phyloP scores from a whole-genome alignment of 2,797 vertebrate species.

The Brachyalestes nurse region DNA sequence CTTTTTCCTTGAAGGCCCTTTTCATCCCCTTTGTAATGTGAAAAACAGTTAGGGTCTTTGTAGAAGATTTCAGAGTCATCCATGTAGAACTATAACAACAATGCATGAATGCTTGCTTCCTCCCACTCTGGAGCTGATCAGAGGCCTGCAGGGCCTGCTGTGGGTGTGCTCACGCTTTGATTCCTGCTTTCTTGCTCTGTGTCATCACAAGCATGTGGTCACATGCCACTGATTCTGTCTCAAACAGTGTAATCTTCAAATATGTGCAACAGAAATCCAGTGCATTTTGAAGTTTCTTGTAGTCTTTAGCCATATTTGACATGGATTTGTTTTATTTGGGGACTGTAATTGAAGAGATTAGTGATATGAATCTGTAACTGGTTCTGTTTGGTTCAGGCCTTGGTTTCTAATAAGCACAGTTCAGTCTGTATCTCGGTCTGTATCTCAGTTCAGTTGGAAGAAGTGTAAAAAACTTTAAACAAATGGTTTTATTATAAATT shows the following conservation, averaged over 20 bases:
- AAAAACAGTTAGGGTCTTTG: not conserved
- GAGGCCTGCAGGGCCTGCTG: no score
- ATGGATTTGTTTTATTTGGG: not conserved
- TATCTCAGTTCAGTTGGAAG: no score
- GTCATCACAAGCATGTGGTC: constrained; percentile 5
- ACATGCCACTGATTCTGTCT: not conserved
- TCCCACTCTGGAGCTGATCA: not conserved
- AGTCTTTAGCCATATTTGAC: not conserved
- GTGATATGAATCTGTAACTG: not conserved
- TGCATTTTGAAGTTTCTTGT: not conserved
- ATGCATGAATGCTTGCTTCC: not conserved
- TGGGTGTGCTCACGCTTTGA: not conserved
- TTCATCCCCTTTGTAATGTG: constrained; percentile 6
- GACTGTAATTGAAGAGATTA: not conserved
- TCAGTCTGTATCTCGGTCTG: no score
- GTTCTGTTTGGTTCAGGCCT: no score
- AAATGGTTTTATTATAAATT: no score
- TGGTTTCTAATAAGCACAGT: no score
- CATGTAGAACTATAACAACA: constrained; percentile 1
- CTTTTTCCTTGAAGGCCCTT: not conserved
- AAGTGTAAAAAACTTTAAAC: no score
- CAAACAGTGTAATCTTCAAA: not conserved
- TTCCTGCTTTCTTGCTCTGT: not conserved
- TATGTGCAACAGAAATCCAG: not conserved
- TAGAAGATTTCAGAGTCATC: not conserved